Conservation (phyloP, 2,113 vertebrate species). For the Megaceryle maxima region DNA sequence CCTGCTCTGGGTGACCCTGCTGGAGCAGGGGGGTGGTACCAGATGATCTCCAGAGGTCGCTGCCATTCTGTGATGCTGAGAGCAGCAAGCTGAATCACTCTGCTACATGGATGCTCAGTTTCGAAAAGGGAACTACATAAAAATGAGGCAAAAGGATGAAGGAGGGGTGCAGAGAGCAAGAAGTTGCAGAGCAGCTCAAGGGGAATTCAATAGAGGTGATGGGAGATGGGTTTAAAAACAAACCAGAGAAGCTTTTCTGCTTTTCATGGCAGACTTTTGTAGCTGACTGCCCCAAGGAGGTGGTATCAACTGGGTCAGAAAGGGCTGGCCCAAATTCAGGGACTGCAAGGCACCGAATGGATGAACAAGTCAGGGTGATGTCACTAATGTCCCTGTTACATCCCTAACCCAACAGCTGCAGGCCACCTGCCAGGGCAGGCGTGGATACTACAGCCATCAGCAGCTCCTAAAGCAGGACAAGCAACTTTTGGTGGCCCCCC, state of each 20-base stretch:
- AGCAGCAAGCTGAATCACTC: background rate
- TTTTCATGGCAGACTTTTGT: background rate
- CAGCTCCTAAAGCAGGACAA: background rate
- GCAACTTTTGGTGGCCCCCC: background rate
- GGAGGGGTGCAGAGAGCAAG: background rate
- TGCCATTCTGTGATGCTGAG: background rate
- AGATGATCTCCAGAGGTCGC: background rate
- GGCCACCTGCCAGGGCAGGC: background rate
- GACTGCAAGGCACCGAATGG: background rate
- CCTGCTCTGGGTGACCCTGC: background rate
- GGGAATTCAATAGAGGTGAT: background rate
- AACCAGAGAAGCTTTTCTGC: background rate
- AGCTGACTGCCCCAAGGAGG: background rate
- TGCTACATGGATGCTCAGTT: rapidly evolving
- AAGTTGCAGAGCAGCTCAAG: background rate
- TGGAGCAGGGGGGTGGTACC: background rate
- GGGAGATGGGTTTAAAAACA: background rate
- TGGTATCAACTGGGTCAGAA: background rate
- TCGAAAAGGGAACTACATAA: background rate
- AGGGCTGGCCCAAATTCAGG: background rate
- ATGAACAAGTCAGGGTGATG: background rate
- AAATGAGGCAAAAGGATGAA: background rate
- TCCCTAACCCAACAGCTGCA: background rate
- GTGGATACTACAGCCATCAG: rapidly evolving
- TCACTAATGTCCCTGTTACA: background rate